Conservation (phyloP, 2,888 invertebrate species). For the Eugnorisma glareosa region DNA sequence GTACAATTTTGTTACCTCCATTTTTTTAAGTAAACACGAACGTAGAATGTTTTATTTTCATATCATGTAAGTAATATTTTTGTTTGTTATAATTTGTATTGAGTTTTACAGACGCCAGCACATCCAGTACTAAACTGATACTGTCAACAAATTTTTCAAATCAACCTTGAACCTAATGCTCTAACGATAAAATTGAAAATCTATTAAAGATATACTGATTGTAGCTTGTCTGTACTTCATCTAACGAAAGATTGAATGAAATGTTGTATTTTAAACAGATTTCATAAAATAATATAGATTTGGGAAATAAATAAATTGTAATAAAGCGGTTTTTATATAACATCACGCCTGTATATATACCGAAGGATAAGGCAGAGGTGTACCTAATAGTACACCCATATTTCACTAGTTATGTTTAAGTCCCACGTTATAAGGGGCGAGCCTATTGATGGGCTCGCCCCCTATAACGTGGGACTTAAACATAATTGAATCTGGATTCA, state of each 20-base stretch:
- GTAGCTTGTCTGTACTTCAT: neutral
- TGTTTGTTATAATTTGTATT: neutral
- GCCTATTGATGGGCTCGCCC: too few species aligned
- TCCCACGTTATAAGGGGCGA: too few species aligned
- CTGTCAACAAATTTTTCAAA: too few species aligned
- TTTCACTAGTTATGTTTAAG: too few species aligned
- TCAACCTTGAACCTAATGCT: too few species aligned
- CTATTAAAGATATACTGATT: too few species aligned
- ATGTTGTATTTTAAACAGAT: neutral
- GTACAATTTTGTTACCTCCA: neutral
- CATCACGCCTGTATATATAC: neutral
- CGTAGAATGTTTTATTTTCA: conserved; percentile 1
- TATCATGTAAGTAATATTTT: neutral
- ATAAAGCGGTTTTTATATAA: neutral
- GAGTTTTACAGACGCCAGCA: neutral
- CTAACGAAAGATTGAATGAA: neutral
- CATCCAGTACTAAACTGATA: too few species aligned
- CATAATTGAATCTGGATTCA: too few species aligned
- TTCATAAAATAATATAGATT: neutral
- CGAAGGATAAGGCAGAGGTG: neutral
- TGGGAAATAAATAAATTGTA: neutral
- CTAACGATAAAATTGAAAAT: too few species aligned
- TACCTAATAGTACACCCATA: too few species aligned
- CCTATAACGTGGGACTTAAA: too few species aligned
- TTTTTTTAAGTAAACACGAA: conserved; percentile 9